Evolutionary conservation across 1,140 invertebrate genomes (phyloP), one percentile per base, ranked within the genome.

Genomic region (Nilaparvata lugens): DNA sequence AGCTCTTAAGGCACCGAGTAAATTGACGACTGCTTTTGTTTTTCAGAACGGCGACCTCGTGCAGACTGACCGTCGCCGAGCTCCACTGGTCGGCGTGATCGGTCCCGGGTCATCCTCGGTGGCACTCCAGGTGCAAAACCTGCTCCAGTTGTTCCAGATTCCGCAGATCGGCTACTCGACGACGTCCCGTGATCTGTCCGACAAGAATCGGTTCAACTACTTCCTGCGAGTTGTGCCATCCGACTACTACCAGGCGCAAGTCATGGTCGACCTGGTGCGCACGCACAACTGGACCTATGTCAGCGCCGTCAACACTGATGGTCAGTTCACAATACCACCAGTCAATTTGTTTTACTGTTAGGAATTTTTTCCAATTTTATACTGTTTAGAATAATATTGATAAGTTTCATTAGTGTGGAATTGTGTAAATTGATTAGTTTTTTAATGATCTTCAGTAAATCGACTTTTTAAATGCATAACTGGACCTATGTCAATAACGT

Each of bases 231-330:
- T 91, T 2, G 89, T 92, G 5, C 88, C 90, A 13, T 87, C 87
- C 0, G 90, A 93, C 76, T 82, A 81, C 62, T 87, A 86, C 73
- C 89, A 93, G 75, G 88, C 89, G 1, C 81, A 84, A 67, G 84
- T 87, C 21, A 81, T 92, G 66, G 77, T 87, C 43, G 85, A 88
- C 70, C 74, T 92, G 35, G 81, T 93, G 6, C 72, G 78, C 61
- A 73, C 78, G 57, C 84, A 85, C 72, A 89, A 89, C 71, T 93
- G 89, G 89, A 90, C 86, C 1, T 93, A 91, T 69, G 85, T 93
- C 4, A 87, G 86, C 14, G 83, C 85, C n/a, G 82, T 92, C 42
- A 84, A 89, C 71, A 88, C 87, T 2, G 86, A 90, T 71, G 88
- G 89, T 91, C 70, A 77, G 75, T 76, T 31, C 16, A 4, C 14